These are phyloP conservation scores for Brachionus asplanchnoidis DNA, from an alignment of 1,140 invertebrate genomes.

Conservation along the genomic window DNA sequence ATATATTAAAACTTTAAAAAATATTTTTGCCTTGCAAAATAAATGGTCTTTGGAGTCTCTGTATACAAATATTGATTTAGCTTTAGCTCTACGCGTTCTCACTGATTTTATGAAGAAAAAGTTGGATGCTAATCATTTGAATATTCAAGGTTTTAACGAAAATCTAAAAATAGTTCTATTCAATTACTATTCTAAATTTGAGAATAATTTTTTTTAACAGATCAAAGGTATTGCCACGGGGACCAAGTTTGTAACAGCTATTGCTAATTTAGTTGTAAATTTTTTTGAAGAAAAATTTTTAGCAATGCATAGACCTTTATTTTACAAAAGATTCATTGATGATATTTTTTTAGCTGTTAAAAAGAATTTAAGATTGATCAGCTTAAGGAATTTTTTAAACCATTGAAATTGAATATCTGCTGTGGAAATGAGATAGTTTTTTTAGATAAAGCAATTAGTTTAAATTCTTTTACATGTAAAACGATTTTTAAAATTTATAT, in stretches of 20 bases:
- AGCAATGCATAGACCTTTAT: neutral
- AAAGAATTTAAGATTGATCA: neutral
- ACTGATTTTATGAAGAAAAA: no score
- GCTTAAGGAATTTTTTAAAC: neutral
- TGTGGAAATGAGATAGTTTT: neutral
- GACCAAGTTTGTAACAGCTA: neutral
- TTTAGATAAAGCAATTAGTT: neutral
- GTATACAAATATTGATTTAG: no score
- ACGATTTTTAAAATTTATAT: neutral
- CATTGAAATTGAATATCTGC: neutral
- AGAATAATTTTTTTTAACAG: neutral
- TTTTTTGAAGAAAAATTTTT: neutral
- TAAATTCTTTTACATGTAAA: neutral
- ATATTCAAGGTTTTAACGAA: neutral
- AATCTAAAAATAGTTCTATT: neutral
- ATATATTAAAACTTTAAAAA: no score
- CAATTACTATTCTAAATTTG: no score
- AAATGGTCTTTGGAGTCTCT: no score
- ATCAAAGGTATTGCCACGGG: neutral
- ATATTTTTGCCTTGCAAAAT: no score
- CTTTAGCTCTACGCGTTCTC: no score
- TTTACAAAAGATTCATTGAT: neutral
- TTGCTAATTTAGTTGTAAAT: neutral
- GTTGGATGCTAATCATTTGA: neutral
- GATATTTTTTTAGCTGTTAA: neutral